These are phyloP conservation scores for Saxidomus purpurata DNA, from an alignment of 1,140 invertebrate genomes.

Conservation along the genomic window DNA sequence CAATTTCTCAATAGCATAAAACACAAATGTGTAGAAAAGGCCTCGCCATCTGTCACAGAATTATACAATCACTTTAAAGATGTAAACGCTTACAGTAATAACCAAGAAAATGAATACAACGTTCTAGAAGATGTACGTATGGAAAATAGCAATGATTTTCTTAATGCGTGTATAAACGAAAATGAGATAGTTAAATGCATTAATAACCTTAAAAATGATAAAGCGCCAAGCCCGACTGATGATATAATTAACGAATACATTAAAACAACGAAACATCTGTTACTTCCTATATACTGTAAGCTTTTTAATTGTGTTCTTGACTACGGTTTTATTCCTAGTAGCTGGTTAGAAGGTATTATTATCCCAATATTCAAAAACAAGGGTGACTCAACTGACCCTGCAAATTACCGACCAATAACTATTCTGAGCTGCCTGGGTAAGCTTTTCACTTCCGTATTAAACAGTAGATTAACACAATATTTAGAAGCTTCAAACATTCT, in stretches of 20 bases:
- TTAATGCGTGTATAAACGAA: too few relatives aligned
- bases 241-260: too few relatives aligned
- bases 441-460: not conserved
- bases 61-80: constrained; percentile 27
- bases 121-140: not conserved
- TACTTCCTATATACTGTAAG: not conserved
- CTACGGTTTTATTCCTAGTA: not conserved
- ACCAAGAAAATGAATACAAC: not conserved
- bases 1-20: not conserved
- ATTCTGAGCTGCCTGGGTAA: constrained; percentile 61
- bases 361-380: constrained; percentile 63
- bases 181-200: too few relatives aligned
- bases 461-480: not conserved
- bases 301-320: not conserved
- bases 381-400: constrained; percentile 4
- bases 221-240: too few relatives aligned
- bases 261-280: too few relatives aligned
- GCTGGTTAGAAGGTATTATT: not conserved
- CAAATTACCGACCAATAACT: constrained; percentile 61
- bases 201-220: too few relatives aligned
- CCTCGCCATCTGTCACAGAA: too few relatives aligned
- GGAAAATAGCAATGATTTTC: not conserved
- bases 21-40: not conserved
- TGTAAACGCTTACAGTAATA: too few relatives aligned
- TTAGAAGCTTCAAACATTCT: not conserved